phyloP scores from a whole-genome alignment of 2,797 vertebrate species.

The Scolopax bukidnonensis region DNA sequence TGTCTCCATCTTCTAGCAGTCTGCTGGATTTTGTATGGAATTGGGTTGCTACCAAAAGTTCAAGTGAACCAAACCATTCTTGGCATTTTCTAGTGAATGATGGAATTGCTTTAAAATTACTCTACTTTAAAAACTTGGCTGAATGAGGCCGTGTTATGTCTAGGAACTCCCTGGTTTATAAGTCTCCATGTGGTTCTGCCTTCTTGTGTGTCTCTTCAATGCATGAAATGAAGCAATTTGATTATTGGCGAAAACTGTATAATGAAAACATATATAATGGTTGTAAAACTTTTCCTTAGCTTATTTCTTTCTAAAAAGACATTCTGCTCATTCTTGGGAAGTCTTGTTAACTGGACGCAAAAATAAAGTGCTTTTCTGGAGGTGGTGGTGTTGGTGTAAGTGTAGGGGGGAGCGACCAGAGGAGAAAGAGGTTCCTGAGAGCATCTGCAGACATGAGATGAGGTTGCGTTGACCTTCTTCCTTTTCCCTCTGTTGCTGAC shows the following conservation, averaged over 20 bases:
- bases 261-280: neutral
- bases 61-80: fast-evolving
- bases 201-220: neutral
- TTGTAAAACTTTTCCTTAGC: neutral
- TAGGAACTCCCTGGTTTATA: neutral
- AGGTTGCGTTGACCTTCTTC: neutral
- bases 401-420: fast-evolving
- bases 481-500: neutral
- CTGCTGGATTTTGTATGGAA: neutral
- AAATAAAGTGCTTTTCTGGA: neutral
- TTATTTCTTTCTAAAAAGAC: neutral
- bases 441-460: neutral
- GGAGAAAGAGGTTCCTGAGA: neutral
- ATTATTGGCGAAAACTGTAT: neutral
- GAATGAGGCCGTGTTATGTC: neutral
- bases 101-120: neutral
- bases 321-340: neutral
- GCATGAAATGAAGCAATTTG: neutral
- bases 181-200: neutral
- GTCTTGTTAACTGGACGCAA: neutral
- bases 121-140: neutral
- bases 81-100: neutral
- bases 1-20: neutral
- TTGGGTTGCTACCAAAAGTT: neutral
- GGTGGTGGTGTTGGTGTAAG: neutral